A percentile compares a stretch with the other conserved stretches of the same genome.
phyloP scores from a whole-genome alignment of 2,113 vertebrate species.

The Zosterops pallidus region DNA sequence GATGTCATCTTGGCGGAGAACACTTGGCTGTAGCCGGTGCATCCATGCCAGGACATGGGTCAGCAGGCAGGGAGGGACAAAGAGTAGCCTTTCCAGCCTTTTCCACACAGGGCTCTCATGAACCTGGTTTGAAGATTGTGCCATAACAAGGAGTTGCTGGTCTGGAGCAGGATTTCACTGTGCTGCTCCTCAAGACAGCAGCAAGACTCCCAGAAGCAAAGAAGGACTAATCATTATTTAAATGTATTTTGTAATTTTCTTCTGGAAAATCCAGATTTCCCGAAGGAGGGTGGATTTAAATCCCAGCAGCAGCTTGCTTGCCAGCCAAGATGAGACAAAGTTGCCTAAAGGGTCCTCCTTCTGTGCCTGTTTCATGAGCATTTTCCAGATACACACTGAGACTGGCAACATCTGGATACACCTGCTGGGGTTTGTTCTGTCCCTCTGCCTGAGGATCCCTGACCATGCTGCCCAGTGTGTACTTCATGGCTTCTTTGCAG shows the following conservation, averaged over 20 bases:
- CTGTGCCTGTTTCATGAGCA: conserved; percentile 88
- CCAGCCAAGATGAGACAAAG: conserved; percentile 80
- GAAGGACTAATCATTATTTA: conserved; percentile 69
- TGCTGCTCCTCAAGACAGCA: conserved; percentile 70
- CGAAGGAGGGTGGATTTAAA: conserved; percentile 78
- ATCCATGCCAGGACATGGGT: conserved; percentile 31
- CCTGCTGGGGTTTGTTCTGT: conserved; percentile 85
- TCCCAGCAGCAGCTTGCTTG: conserved; percentile 85
- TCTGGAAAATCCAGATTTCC: conserved; percentile 88
- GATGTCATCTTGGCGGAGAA: conserved; percentile 81
- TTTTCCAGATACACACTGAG: conserved; percentile 90
- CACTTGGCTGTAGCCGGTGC: background rate
- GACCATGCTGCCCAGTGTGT: conserved; percentile 90
- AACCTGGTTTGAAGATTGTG: conserved; percentile 25
- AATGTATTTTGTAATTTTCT: conserved; percentile 87
- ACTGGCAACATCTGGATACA: conserved; percentile 93
- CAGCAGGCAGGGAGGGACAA: conserved; percentile 50
- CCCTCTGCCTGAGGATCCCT: conserved; percentile 87
- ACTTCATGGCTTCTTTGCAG: conserved; percentile 91
- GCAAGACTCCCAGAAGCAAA: conserved; percentile 72
- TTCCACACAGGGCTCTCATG: background rate
- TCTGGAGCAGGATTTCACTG: conserved; percentile 60
- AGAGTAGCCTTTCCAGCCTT: conserved; percentile 64
- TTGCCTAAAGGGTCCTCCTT: conserved; percentile 83
- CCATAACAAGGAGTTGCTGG: conserved; percentile 56